Evolutionary conservation across 2,797 vertebrate species (phyloP).

Genomic region (Enteromius unitaeniatus): DNA sequence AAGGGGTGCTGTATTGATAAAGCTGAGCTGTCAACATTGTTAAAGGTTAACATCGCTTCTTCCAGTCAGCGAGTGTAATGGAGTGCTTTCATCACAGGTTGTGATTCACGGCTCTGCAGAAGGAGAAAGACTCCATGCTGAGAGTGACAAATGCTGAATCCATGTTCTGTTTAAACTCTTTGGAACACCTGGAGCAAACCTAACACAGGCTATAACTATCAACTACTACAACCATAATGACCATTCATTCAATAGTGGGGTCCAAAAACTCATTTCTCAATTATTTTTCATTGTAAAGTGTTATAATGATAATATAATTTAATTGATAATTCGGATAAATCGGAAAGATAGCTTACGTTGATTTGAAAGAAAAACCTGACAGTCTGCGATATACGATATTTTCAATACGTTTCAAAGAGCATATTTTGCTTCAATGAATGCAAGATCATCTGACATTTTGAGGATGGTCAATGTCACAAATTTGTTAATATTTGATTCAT

Average conservation of each 20-base stretch:
- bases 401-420: background rate
- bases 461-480: background rate
- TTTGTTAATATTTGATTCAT: background rate
- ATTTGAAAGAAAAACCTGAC: background rate
- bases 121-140: background rate
- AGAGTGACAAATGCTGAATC: conserved; percentile 37
- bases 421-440: background rate
- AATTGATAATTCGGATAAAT: background rate
- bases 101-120: background rate
- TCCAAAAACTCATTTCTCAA: background rate
- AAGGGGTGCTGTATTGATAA: conserved; percentile 61
- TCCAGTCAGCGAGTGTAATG: conserved; percentile 47
- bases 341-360: background rate
- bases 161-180: background rate
- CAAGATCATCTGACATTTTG: background rate
- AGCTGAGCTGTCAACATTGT: conserved; percentile 60
- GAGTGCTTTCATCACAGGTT: conserved; percentile 61
- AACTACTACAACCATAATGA: background rate
- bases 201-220: background rate
- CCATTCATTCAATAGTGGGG: background rate
- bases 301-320: too few species aligned
- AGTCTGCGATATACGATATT: background rate
- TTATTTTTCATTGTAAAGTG: background rate
- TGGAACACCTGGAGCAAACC: background rate
- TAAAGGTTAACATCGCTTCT: conserved; percentile 70